Base-by-base conservation (phyloP, 2,797 vertebrate genomes). In the Zalophus californianus region DNA sequence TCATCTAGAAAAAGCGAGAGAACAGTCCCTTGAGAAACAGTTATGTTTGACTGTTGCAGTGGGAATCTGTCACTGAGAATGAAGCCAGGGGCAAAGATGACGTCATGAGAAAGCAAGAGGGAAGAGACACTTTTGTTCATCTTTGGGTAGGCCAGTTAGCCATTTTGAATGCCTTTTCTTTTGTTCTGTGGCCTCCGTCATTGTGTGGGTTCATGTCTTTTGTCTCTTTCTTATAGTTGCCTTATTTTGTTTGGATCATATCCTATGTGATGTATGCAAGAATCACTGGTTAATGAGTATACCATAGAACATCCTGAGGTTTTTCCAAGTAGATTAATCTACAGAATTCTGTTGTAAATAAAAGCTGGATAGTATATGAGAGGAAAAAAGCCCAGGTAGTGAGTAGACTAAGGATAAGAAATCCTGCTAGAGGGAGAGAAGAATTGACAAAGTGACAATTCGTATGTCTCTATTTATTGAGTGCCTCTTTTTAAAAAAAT, bases 11-110 rank as follows among this genome's bases (percentile, higher is more conserved):
- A 86, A 86, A 2, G 1, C 20, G 52, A 79, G 16, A 66, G 20
- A 54, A 16, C 25, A 91, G 23, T 35, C 3, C 5, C 10, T 68
- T 62, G 7, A 66, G n/a, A 38, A n/a, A 50, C 1, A 90, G 13
- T 1, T 73, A 29, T 23, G 4, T 41, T 7, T 64, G 21, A 18
- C 1, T 56, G 58, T 50, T 44, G 25, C 13, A 41, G 0, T 52
- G 2, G 12, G 8, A 2, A 23, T 77, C 21, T 50, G 13, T n/a
- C 79, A 15, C n/a, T 20, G 48, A 96, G 41, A 80, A 66, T 21
- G 27, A 15, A 64, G 6, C 38, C 15, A 1, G 5, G 18, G 4
- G 8, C 5, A 54, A 16, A 0, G 41, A 11, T 18, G 18, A n/a
- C 23, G 3, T 3, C 29, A 16, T 0, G 7, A 86, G 48, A 41